Conservation (phyloP, 2,888 invertebrate species). For the Neoitamus cyanurus region DNA sequence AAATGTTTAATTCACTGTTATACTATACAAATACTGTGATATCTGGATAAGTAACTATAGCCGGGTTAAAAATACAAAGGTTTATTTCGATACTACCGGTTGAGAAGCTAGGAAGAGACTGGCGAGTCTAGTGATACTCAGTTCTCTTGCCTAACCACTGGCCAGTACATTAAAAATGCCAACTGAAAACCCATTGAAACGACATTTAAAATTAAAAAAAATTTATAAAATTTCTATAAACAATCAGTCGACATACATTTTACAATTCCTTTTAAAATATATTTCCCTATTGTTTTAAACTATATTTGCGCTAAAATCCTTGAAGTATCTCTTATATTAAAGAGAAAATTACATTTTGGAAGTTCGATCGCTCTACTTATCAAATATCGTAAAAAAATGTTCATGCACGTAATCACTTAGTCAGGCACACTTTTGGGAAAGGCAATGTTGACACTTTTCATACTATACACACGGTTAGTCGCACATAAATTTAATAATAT, state of each 20-base stretch:
- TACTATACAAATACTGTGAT: no score
- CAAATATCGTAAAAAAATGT: neutral
- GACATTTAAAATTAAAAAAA: slow-evolving; percentile 30
- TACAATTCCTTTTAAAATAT: slow-evolving; percentile 32
- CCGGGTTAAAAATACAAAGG: no score
- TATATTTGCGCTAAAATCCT: neutral
- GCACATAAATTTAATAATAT: slow-evolving; percentile 23
- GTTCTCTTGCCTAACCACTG: no score
- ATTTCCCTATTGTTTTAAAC: slow-evolving; percentile 35
- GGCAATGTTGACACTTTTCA: slow-evolving; percentile 8
- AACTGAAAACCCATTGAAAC: no score
- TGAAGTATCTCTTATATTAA: neutral
- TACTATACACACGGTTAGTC: neutral
- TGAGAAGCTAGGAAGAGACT: no score
- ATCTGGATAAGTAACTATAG: no score
- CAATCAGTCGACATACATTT: slow-evolving; percentile 43
- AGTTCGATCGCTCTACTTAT: neutral
- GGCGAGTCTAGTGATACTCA: no score
- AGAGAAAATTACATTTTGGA: neutral
- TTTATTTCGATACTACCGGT: no score
- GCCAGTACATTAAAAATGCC: no score
- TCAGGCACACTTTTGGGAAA: slow-evolving; percentile 42
- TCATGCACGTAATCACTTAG: neutral
- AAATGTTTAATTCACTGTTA: no score
- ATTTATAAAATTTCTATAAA: slow-evolving; percentile 35